A percentile compares a stretch with the other conserved stretches of the same genome.
These are phyloP conservation scores for Bradypodion ventrale DNA, from an alignment of 2,797 vertebrate genomes.

Conservation along the genomic window DNA sequence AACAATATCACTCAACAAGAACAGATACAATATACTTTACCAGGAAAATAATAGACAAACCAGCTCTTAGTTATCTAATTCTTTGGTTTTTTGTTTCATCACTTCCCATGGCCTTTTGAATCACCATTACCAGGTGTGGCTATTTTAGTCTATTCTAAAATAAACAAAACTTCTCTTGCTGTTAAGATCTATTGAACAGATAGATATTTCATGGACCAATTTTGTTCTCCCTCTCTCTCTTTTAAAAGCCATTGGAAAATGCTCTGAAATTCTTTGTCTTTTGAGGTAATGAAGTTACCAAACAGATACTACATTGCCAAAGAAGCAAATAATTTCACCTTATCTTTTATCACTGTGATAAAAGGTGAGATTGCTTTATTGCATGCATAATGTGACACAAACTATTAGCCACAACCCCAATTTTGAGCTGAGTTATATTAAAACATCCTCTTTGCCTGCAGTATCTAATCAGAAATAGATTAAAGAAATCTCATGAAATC, in stretches of 20 bases:
- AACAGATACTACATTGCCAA: neutral
- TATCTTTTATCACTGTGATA: slow-evolving; percentile 14
- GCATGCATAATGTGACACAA: slow-evolving; percentile 40
- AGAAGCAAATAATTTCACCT: neutral
- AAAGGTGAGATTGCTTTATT: slow-evolving; percentile 27
- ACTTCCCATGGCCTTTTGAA: neutral
- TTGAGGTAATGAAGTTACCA: slow-evolving; percentile 17
- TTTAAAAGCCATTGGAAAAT: slow-evolving; percentile 6
- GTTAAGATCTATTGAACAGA: neutral
- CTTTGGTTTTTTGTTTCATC: neutral
- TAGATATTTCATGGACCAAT: slow-evolving; percentile 17
- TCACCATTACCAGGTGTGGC: neutral
- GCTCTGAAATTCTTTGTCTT: neutral
- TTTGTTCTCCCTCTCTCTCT: slow-evolving; percentile 15
- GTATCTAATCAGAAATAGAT: slow-evolving; percentile 28
- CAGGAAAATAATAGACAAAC: neutral
- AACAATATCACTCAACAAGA: neutral
- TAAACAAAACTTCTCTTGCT: neutral
- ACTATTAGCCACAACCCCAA: slow-evolving; percentile 37
- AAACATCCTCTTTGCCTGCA: slow-evolving; percentile 4
- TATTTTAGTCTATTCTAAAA: neutral
- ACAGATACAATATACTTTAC: neutral
- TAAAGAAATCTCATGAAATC: slow-evolving; percentile 23
- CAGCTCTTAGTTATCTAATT: neutral
- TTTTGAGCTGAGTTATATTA: slow-evolving; percentile 38